Evolutionary conservation across 2,888 invertebrate species (phyloP).

Genomic region (Drosophila koepferae): DNA sequence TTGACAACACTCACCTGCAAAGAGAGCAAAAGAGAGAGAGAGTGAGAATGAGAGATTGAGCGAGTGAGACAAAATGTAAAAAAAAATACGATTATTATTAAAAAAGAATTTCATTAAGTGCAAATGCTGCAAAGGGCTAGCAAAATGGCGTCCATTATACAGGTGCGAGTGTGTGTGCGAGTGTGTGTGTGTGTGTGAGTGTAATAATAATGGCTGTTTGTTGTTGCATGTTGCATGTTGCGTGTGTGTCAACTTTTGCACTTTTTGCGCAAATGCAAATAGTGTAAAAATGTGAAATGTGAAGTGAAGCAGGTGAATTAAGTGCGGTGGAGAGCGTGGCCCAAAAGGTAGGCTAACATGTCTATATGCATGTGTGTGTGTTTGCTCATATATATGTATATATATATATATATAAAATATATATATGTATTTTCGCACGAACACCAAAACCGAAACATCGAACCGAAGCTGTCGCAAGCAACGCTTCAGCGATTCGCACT

Average conservation of each 20-base stretch:
- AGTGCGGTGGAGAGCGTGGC: slow-evolving; percentile 12
- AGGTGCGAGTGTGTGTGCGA: neutral
- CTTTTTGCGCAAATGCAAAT: slow-evolving; percentile 76
- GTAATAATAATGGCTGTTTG: slow-evolving; percentile 35
- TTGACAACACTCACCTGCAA: slow-evolving; percentile 74
- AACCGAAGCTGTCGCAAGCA: slow-evolving; percentile 48
- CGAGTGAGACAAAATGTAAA: neutral
- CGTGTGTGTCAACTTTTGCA: slow-evolving; percentile 78
- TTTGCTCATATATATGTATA: neutral
- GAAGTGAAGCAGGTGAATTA: slow-evolving; percentile 57
- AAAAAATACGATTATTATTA: slow-evolving; percentile 23
- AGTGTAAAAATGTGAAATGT: slow-evolving; percentile 58
- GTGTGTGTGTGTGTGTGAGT: slow-evolving; percentile 1
- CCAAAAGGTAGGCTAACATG: slow-evolving; percentile 5
- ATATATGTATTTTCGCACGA: slow-evolving; percentile 53
- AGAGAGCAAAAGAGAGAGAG: slow-evolving; percentile 23
- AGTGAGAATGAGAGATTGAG: neutral
- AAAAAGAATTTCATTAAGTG: slow-evolving; percentile 76
- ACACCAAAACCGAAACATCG: slow-evolving; percentile 44
- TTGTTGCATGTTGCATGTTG: slow-evolving; percentile 43
- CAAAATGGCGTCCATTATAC: slow-evolving; percentile 71
- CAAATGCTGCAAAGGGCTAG: slow-evolving; percentile 55
- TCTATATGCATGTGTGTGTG: neutral
- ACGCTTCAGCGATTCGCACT: slow-evolving; percentile 71
- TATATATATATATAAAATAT: neutral